phyloP scores from a whole-genome alignment of 2,113 vertebrate genomes.

The Danio rerio region DNA sequence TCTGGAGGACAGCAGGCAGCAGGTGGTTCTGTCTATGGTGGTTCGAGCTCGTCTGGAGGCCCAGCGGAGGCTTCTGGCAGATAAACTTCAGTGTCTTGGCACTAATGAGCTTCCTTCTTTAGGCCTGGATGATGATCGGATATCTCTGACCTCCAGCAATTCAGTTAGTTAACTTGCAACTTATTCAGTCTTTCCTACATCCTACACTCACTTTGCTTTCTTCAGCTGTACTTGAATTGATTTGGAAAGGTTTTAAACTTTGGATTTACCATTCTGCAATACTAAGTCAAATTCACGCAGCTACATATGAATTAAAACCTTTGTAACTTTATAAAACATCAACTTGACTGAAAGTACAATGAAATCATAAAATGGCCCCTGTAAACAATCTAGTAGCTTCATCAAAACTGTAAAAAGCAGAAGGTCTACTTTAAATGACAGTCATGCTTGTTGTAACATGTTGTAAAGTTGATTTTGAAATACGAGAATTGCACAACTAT shows the following conservation, averaged over 20 bases:
- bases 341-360: neutral
- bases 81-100: constrained; percentile 81
- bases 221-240: neutral
- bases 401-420: neutral
- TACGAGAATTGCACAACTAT: constrained; percentile 2
- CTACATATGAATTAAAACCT: too few relatives aligned
- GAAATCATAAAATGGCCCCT: neutral
- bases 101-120: constrained; percentile 75
- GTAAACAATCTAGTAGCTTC: neutral
- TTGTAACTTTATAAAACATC: neutral
- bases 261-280: neutral
- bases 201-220: neutral
- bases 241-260: neutral
- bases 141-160: constrained; percentile 74
- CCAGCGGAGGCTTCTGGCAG: constrained; percentile 82
- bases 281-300: neutral
- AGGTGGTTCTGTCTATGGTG: constrained; percentile 82
- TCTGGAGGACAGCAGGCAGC: constrained; percentile 85
- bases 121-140: constrained; percentile 77
- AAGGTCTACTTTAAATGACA: neutral
- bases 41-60: constrained; percentile 83
- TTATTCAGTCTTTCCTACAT: neutral
- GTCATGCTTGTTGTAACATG: neutral
- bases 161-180: constrained; percentile 74
- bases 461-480: neutral